These are phyloP conservation scores for Piliocolobus tephrosceles DNA, from an alignment of 2,113 vertebrate species.

Conservation along the genomic window DNA sequence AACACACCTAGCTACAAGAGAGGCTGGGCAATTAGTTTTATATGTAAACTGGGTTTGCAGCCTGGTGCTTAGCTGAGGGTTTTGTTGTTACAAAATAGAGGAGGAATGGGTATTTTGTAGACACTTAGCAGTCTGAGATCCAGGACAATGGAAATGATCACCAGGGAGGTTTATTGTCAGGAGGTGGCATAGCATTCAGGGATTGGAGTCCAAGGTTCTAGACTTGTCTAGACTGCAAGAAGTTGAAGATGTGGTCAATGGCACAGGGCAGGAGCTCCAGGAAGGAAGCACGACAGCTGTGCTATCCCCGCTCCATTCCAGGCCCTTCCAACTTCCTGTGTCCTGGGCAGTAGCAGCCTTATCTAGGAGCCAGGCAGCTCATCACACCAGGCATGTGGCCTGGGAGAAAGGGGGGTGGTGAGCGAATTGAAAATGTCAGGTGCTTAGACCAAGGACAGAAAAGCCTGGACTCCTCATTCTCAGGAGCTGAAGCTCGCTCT, in stretches of 20 bases:
- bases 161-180: background rate
- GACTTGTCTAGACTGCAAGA: background rate
- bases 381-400: background rate
- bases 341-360: background rate
- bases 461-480: background rate
- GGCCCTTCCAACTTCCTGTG: background rate
- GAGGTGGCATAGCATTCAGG: background rate
- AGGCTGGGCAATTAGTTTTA: background rate
- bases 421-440: background rate
- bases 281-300: fast-evolving
- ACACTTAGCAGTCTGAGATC: background rate
- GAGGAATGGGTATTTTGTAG: background rate
- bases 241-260: background rate
- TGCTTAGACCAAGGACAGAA: background rate
- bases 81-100: background rate
- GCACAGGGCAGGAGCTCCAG: background rate
- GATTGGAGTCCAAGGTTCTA: background rate
- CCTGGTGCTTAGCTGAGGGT: background rate
- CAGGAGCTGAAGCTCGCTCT: background rate
- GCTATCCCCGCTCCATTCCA: no score
- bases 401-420: background rate
- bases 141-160: background rate
- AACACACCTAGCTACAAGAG: background rate
- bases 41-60: background rate
- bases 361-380: background rate